phyloP scores from a whole-genome alignment of 92 coral and sea anemone species.

The Zoanthus sociatus region DNA sequence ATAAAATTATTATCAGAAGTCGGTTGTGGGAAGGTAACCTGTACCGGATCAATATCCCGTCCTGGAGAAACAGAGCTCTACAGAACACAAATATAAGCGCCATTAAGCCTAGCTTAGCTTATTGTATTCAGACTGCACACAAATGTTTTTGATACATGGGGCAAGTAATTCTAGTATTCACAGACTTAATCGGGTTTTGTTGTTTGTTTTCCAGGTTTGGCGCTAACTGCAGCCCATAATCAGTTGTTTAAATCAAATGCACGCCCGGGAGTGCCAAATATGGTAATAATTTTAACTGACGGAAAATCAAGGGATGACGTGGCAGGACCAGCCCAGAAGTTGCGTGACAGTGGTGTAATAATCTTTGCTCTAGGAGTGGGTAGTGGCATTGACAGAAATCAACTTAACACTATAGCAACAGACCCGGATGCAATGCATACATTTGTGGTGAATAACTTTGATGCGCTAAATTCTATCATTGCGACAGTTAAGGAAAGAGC shows the following conservation, averaged over 20 bases:
- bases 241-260: conserved; percentile 49
- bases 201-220: conserved; percentile 42
- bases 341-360: conserved; percentile 71
- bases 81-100: too few species aligned
- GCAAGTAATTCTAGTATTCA: too few species aligned
- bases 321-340: conserved; percentile 59
- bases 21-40: too few species aligned
- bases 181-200: too few species aligned
- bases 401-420: conserved; percentile 65
- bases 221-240: conserved; percentile 43
- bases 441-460: conserved; percentile 26
- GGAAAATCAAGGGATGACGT: conserved; percentile 58
- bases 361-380: conserved; percentile 74
- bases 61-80: too few species aligned
- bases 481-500: conserved; percentile 32
- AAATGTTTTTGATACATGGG: too few species aligned
- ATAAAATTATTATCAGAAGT: too few species aligned
- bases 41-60: too few species aligned
- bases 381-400: conserved; percentile 23
- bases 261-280: conserved; percentile 61
- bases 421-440: conserved; percentile 63
- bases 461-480: background rate
- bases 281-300: conserved; percentile 61
- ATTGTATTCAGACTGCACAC: too few species aligned
- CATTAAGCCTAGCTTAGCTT: too few species aligned